Evolutionary conservation across 2,797 vertebrate species (phyloP), one percentile per base, ranked within the genome.

Genomic region (Pantherophis alleghaniensis): DNA sequence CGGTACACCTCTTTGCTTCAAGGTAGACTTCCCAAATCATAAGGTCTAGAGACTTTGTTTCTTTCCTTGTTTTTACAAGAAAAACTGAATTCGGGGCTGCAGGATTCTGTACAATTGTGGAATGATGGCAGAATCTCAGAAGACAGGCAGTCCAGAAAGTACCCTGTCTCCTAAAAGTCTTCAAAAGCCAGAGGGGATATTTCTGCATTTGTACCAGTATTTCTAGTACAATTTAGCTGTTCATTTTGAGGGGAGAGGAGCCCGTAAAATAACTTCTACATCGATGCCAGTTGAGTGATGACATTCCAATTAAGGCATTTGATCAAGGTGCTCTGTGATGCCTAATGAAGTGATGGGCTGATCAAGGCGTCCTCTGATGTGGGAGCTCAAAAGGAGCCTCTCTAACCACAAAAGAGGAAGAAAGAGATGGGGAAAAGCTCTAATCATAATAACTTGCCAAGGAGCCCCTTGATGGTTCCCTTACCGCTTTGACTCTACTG

Each of bases 341-440:
- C 32, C 7, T 90, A 95, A 96, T 94, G 94, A 94, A 96, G 94
- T 60, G 66, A 66, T 59, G 47, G 53, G 14, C 18, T 94, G 96
- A 97, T 95, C 95, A 97, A 97, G 96, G 95, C 93, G 24, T 83
- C 96, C 94, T 96, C 95, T 96, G 95, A 95, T 97, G 96, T 96
- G 0, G 42, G 47, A 93, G 90, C 79, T 91, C 66, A 86, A 93
- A 92, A n/a, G 20, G 22, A 88, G 87, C 93, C 94, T 94, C 89
- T 94, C 37, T 88, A 74, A 92, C 79, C 69, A 93, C 83, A 87
- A 90, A 56, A n/a, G 24, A 60, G 55, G 93, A 51, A 42, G 28
- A 90, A 53, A 28, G 47, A 93, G 74, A 94, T 69, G 95, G 94
- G 92, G 0, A 20, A 61, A 63, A 94, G 24, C 86, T 95, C 89